Percentiles rank a stretch among this genome's conserved stretches.
Conservation (phyloP, 2,113 vertebrate species). For the Stigmatopora argus region DNA sequence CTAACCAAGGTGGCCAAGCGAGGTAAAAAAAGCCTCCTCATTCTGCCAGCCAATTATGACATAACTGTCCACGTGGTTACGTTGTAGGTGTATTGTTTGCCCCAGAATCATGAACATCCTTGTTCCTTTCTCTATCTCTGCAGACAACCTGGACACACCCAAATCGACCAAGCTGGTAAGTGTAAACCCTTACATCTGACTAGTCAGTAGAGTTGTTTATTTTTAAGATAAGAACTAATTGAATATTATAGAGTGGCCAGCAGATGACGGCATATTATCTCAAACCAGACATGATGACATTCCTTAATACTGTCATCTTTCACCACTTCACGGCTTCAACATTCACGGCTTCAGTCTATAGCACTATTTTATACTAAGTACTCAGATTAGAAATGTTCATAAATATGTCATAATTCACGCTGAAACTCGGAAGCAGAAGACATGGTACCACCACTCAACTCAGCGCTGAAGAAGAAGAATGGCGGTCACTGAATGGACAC, state of each 20-base stretch:
- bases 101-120: conserved; percentile 7
- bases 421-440: too few relatives aligned
- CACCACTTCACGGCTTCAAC: neutral
- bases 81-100: neutral
- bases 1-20: conserved; percentile 81
- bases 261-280: conserved; percentile 31
- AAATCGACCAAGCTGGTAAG: conserved; percentile 86
- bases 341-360: too few relatives aligned
- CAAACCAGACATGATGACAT: neutral
- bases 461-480: too few relatives aligned
- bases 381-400: too few relatives aligned
- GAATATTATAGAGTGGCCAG: conserved; percentile 27
- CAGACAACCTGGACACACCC: conserved; percentile 72
- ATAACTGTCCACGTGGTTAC: neutral
- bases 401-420: too few relatives aligned
- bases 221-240: too few relatives aligned
- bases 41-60: neutral
- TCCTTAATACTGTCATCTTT: neutral
- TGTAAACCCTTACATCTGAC: too few relatives aligned
- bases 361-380: too few relatives aligned
- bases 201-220: too few relatives aligned
- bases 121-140: conserved; percentile 15
- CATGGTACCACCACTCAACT: too few relatives aligned
- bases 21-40: conserved; percentile 65
- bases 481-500: too few relatives aligned